Evolutionary conservation across 1,140 invertebrate species (phyloP).

Genomic region (Rhyzopertha dominica): DNA sequence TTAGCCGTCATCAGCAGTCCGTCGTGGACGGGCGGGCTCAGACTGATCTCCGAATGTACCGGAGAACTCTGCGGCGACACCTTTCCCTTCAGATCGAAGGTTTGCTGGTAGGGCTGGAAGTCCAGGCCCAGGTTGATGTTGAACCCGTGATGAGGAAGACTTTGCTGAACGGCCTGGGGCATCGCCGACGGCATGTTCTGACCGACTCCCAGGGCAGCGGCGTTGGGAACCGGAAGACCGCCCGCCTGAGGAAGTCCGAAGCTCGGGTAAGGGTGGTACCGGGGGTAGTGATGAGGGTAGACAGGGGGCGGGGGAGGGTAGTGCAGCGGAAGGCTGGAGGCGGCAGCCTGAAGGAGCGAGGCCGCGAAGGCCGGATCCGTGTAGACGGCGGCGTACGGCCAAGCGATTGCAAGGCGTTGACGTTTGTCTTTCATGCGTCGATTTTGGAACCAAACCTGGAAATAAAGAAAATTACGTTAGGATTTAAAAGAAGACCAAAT

Average conservation of each 20-base stretch:
- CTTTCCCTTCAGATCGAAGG: slow-evolving; percentile 20
- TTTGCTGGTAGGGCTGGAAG: slow-evolving; percentile 23
- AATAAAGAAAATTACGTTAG: slow-evolving; percentile 39
- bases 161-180: slow-evolving; percentile 15
- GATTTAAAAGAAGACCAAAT: too few species aligned
- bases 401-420: slow-evolving; percentile 85
- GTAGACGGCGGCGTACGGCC: slow-evolving; percentile 92
- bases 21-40: slow-evolving; percentile 36
- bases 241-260: slow-evolving; percentile 31
- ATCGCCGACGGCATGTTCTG: slow-evolving; percentile 13
- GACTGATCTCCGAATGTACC: slow-evolving; percentile 35
- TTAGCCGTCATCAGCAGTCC: slow-evolving; percentile 37
- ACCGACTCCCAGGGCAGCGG: slow-evolving; percentile 11
- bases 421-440: slow-evolving; percentile 98
- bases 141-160: slow-evolving; percentile 25
- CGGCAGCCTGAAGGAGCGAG: slow-evolving; percentile 83
- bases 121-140: slow-evolving; percentile 39
- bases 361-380: slow-evolving; percentile 88
- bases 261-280: slow-evolving; percentile 47
- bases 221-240: slow-evolving; percentile 26
- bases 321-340: slow-evolving; percentile 52
- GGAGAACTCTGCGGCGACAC: slow-evolving; percentile 34
- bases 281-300: slow-evolving; percentile 46
- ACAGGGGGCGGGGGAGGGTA: slow-evolving; percentile 47
- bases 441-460: slow-evolving; percentile 98